Evolutionary conservation across 2,888 invertebrate species (phyloP).

Genomic region (Dicranocentrus wangi): DNA sequence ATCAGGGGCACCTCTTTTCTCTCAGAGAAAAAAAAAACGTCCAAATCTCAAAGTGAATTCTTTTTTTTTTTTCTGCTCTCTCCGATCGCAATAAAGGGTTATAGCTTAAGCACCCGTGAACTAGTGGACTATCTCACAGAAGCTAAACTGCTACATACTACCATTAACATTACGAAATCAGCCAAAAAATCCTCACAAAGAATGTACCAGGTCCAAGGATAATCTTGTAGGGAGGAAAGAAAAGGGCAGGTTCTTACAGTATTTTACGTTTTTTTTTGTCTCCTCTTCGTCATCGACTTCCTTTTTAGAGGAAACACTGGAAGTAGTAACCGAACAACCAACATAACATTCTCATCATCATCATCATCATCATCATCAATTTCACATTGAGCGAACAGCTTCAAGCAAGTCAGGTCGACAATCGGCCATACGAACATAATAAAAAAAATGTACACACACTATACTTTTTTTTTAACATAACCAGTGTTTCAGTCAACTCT

Average conservation of each 20-base stretch:
- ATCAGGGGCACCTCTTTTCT: constrained; percentile 38
- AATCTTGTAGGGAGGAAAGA: too few relatives aligned
- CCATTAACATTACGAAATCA: constrained; percentile 4
- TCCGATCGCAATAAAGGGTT: neutral
- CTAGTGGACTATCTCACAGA: too few relatives aligned
- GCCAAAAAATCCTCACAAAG: neutral
- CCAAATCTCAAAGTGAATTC: neutral
- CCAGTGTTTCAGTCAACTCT: constrained; percentile 6
- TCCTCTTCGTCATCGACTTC: too few relatives aligned
- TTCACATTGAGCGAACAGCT: constrained; percentile 29
- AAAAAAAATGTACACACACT: neutral
- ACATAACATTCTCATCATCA: constrained; percentile 19
- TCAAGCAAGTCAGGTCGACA: constrained; percentile 26
- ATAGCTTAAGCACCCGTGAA: neutral
- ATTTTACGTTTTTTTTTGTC: too few relatives aligned
- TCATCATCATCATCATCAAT: constrained; percentile 21
- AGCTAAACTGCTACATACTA: neutral
- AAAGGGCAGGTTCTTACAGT: too few relatives aligned
- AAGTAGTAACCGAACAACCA: constrained; percentile 13
- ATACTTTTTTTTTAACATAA: neutral
- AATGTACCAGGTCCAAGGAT: too few relatives aligned
- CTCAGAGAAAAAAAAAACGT: too few relatives aligned
- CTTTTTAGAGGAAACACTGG: constrained; percentile 20
- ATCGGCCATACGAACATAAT: constrained; percentile 13
- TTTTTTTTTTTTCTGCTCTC: too few relatives aligned